Conservation (phyloP, 2,888 invertebrate genomes). For the Leptinotarsa peninsularis region DNA sequence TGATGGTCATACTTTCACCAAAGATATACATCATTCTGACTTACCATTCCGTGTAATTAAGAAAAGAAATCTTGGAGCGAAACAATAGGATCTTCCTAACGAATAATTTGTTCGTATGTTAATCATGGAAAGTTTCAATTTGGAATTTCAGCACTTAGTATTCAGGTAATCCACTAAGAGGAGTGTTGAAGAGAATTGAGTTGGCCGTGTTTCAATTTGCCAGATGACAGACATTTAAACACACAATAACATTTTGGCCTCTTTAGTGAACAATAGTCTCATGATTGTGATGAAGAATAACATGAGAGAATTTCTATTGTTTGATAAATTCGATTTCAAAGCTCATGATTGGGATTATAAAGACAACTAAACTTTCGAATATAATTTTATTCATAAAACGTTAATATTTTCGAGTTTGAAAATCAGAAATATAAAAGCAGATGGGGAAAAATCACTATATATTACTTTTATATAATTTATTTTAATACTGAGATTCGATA, state of each 20-base stretch:
- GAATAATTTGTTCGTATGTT: slow-evolving; percentile 25
- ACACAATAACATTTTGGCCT: slow-evolving; percentile 37
- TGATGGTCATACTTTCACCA: slow-evolving; percentile 24
- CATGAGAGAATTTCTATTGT: slow-evolving; percentile 27
- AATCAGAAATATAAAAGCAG: slow-evolving; percentile 41
- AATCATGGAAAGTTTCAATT: slow-evolving; percentile 27
- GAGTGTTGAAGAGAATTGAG: slow-evolving; percentile 24
- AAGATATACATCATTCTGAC: background rate
- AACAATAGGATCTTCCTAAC: slow-evolving; percentile 23
- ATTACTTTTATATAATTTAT: slow-evolving; percentile 32
- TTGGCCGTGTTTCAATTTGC: slow-evolving; percentile 23
- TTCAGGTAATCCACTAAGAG: slow-evolving; percentile 14
- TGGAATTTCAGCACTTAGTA: slow-evolving; percentile 24
- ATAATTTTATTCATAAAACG: slow-evolving; percentile 44
- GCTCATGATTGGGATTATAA: slow-evolving; percentile 27
- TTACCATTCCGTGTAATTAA: slow-evolving; percentile 11
- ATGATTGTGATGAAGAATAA: slow-evolving; percentile 18
- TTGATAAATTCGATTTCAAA: slow-evolving; percentile 3
- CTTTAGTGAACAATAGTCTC: slow-evolving; percentile 35
- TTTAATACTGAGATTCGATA: slow-evolving; percentile 34
- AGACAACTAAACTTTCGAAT: slow-evolving; percentile 40
- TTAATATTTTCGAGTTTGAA: slow-evolving; percentile 39
- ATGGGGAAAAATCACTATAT: slow-evolving; percentile 28
- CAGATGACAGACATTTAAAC: slow-evolving; percentile 21
- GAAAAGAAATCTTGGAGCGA: slow-evolving; percentile 3